Conservation (phyloP, 2,888 invertebrate species). For the Antheraea yamamai region DNA sequence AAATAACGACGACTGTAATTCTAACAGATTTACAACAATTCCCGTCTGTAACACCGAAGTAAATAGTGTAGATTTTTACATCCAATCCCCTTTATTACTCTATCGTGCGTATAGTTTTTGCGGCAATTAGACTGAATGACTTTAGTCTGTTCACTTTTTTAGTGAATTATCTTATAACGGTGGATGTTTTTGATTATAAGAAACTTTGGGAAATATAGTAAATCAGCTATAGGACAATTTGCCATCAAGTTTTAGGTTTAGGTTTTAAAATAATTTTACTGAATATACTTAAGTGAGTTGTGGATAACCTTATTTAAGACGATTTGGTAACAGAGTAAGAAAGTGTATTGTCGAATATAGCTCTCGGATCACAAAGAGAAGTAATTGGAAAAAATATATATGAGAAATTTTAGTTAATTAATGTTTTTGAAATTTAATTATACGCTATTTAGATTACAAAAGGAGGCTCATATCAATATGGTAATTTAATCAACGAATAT, state of each 20-base stretch:
- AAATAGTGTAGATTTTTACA: background rate
- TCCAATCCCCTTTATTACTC: background rate
- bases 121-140: background rate
- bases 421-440: background rate
- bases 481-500: background rate
- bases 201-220: background rate
- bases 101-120: background rate
- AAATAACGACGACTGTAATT: constrained; percentile 22
- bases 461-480: background rate
- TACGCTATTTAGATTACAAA: background rate
- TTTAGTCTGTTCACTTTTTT: background rate
- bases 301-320: background rate
- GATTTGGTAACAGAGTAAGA: too few species aligned
- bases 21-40: constrained; percentile 19
- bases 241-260: background rate
- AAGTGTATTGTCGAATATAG: background rate
- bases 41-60: background rate
- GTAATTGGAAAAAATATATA: background rate
- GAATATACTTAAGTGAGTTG: background rate
- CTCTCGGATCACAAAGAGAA: background rate
- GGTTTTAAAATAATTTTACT: background rate
- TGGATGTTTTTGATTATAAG: background rate
- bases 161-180: background rate
- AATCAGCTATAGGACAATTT: background rate
- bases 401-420: background rate